A percentile compares a stretch with the other conserved stretches of the same genome.
phyloP scores from a whole-genome alignment of 1,140 invertebrate genomes.

The Calosoma granatense region DNA sequence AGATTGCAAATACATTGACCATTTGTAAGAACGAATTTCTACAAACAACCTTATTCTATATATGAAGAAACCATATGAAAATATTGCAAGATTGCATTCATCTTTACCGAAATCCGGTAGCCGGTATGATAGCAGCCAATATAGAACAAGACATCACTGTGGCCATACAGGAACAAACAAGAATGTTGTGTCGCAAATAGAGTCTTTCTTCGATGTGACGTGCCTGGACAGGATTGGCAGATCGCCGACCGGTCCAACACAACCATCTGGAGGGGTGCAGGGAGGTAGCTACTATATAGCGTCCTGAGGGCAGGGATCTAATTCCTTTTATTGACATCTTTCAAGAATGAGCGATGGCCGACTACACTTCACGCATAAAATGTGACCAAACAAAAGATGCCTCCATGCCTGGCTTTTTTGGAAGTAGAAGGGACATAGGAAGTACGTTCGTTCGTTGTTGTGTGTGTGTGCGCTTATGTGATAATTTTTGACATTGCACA shows the following conservation, averaged over 20 bases:
- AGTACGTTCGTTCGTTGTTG: no score
- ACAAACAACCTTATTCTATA: no score
- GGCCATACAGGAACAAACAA: slow-evolving; percentile 7
- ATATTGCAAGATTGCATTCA: no score
- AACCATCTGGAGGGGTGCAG: no score
- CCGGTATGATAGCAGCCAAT: no score
- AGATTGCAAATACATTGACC: no score
- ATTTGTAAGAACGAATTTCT: no score
- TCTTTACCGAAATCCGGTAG: no score
- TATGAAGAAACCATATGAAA: no score
- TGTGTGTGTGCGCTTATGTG: background rate
- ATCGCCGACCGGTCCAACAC: no score
- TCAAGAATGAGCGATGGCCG: slow-evolving; percentile 8
- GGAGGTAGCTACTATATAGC: background rate
- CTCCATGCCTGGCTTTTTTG: no score
- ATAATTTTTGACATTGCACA: slow-evolving; percentile 1
- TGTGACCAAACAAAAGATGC: slow-evolving; percentile 3
- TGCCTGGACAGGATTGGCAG: background rate
- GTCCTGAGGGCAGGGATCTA: background rate
- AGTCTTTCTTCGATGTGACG: background rate
- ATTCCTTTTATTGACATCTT: slow-evolving; percentile 9
- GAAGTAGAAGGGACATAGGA: background rate
- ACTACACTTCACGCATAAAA: slow-evolving; percentile 9
- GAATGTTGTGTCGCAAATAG: background rate
- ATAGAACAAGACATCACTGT: no score